Evolutionary conservation across 1,140 invertebrate species (phyloP), one percentile per base, ranked within the genome.

Genomic region (Drosophila nikananu): DNA sequence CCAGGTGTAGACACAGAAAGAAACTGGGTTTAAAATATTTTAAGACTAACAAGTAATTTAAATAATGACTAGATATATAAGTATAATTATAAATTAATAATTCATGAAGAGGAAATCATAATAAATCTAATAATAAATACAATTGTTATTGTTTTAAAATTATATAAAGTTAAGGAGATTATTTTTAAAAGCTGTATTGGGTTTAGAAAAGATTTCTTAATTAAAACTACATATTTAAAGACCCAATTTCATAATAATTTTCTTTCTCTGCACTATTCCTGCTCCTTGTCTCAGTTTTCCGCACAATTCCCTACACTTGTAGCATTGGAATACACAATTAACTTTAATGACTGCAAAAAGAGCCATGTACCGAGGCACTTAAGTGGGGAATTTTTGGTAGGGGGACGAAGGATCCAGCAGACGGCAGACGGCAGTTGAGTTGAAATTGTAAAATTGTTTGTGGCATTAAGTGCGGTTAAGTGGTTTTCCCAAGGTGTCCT

Each of bases 271-370:
- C 60, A 60, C 27, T 19, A 13, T 44, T 27, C 37, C 17, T 42
- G 21, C 25, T 30, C 25, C 62, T 32, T 70, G 46, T 52, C 27
- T 44, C 32, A 39, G 52, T 55, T 37, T 68, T 44, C 32, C 49
- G 30, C 63, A 55, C 64, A 63, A 66, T 71, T 71, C 66, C 41
- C 63, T 30, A 54, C 49, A 67, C 37, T 71, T 63, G 46, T 55
- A 17, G 42, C 60, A 62, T 30, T 57, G 55, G 46, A 35, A 48
- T 66, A 83, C 71, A 89, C 83, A 87, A 87, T 87, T 87, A 87
- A 87, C 83, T 87, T 87, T 83, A 89, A 87, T 87, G 83, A 71
- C 77, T 70, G 77, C 61, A 89, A 87, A 87, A 77, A 83, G 83
- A 89, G 77, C 80, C 79, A 49, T 59, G 74, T 73, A 73, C 70